Base-by-base conservation (phyloP, 2,888 invertebrate genomes). In the Apamea epomidion region DNA sequence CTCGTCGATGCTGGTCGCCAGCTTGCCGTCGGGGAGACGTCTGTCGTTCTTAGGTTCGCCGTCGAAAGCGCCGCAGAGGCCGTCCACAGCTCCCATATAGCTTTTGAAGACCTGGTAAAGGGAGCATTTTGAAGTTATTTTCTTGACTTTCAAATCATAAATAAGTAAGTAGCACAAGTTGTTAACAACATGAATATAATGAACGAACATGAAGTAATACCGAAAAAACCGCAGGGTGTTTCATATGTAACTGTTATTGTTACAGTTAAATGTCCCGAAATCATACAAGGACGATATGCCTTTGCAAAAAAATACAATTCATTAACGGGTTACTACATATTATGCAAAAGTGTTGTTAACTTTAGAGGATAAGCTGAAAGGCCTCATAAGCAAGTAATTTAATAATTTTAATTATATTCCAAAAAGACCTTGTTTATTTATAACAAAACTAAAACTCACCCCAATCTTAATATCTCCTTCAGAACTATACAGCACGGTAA, bases 31-130 rank as follows among this genome's bases (percentile, higher is more conserved):
- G 0, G 98, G 98, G 84, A 97, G 97, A 5, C 98, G 97, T 73
- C 98, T 98, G 92, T 99, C 99, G 93, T 98, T 98, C 68, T 92
- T 90, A 0, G 96, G 90, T 51, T 97, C 94, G 2, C 98, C 98
- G 94, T 98, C 98, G 93, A 98, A 98, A 81, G 97, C 98, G 3
- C 99, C 99, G 92, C 99, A 99, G 18, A 99, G 95, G 0, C 99
- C 99, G 90, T 98, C 98, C 0, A 99, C 98, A 67, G 97, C 96
- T 16, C 97, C 97, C 81, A 96, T 93, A 87, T 98, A 96, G 88
- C 97, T 97, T 75, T 97, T 97, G 0, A 97, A 96, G 0, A 97
- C 95, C 97, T 97, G 76, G 1, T 60, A 18, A 14, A 58, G 25
- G 58, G 25, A 54, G 21, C 7, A 54, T 54, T 54, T 54, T 2